A percentile compares a stretch with the other conserved stretches of the same genome.
phyloP scores from a whole-genome alignment of 2,797 vertebrate genomes.

The Mallotus villosus region DNA sequence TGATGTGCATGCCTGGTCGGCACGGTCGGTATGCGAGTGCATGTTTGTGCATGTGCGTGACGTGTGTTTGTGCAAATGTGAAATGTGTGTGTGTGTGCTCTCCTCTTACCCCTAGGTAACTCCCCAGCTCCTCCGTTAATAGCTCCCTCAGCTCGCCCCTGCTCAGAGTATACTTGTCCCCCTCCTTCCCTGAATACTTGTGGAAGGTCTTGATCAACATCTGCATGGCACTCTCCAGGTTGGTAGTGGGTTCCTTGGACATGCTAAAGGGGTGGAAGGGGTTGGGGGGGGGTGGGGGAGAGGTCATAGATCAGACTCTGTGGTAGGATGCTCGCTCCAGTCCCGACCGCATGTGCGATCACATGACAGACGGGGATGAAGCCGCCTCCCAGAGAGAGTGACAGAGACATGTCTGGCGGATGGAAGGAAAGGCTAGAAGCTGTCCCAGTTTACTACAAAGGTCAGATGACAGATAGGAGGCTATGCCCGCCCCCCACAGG shows the following conservation, averaged over 20 bases:
- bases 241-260: constrained; percentile 80
- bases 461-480: constrained; percentile 46
- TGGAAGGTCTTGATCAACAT: constrained; percentile 85
- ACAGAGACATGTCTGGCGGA: constrained; percentile 28
- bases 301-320: constrained; percentile 56
- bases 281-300: background rate
- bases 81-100: constrained; percentile 21
- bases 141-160: constrained; percentile 77
- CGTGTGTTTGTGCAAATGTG: constrained; percentile 18
- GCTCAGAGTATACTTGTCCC: constrained; percentile 80
- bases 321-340: constrained; percentile 59
- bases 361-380: constrained; percentile 68
- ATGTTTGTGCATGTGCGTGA: constrained; percentile 34
- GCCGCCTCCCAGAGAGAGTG: constrained; percentile 56
- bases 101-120: constrained; percentile 77
- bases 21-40: constrained; percentile 33
- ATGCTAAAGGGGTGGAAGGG: constrained; percentile 58
- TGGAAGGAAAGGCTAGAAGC: constrained; percentile 27
- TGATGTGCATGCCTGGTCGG: constrained; percentile 51
- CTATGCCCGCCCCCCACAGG: constrained; percentile 33
- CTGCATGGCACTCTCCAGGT: constrained; percentile 82
- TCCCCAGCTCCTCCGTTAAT: constrained; percentile 78
- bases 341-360: constrained; percentile 63
- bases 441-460: constrained; percentile 36
- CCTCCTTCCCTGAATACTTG: constrained; percentile 82